Conservation (phyloP, 2,113 vertebrate genomes). For the Chaetura pelagica region DNA sequence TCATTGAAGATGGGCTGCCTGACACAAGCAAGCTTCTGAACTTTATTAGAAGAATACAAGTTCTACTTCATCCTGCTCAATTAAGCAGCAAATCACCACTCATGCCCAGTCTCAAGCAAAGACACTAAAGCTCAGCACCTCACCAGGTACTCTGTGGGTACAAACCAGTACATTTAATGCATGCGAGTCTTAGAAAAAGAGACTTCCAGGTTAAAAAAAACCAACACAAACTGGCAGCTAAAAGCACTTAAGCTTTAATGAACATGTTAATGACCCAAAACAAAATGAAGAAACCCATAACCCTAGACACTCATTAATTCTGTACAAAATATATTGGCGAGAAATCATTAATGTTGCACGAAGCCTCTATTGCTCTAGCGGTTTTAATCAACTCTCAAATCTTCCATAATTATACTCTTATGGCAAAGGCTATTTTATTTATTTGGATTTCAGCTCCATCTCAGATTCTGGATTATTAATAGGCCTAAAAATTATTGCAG, state of each 20-base stretch:
- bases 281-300: slow-evolving; percentile 47
- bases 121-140: neutral
- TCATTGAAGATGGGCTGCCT: neutral
- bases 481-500: neutral
- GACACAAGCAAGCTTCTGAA: neutral
- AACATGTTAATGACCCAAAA: slow-evolving; percentile 52
- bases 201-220: neutral
- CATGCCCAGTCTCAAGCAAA: neutral
- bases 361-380: neutral
- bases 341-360: slow-evolving; percentile 24
- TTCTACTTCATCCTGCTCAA: neutral
- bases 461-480: neutral
- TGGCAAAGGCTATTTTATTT: slow-evolving; percentile 25
- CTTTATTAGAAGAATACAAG: neutral
- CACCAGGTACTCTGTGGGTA: neutral
- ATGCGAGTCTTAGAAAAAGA: neutral
- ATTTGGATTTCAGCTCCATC: slow-evolving; percentile 17
- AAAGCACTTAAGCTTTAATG: slow-evolving; percentile 38
- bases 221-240: neutral
- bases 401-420: slow-evolving; percentile 20
- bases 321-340: slow-evolving; percentile 42
- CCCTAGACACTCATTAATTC: slow-evolving; percentile 55
- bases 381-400: slow-evolving; percentile 53
- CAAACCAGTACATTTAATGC: neutral
- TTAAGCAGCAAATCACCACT: neutral